Percentiles rank a stretch among this genome's conserved stretches.
These are phyloP conservation scores for Poecilia picta DNA, from an alignment of 2,797 vertebrate species.

Conservation along the genomic window DNA sequence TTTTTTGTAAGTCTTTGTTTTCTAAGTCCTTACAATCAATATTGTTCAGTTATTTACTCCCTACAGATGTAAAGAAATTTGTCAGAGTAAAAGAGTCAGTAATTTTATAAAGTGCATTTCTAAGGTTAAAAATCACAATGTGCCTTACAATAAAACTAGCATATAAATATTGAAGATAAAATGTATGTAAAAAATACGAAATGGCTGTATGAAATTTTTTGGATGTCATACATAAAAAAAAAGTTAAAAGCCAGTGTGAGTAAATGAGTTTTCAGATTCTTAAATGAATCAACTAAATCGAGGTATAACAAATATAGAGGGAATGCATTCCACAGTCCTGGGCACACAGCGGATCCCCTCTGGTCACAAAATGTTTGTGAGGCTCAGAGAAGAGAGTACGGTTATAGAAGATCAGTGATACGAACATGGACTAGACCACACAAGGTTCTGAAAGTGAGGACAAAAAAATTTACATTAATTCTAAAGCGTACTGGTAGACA, in stretches of 20 bases:
- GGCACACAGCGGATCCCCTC: neutral
- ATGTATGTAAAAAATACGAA: neutral
- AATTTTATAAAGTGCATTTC: neutral
- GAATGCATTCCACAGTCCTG: neutral
- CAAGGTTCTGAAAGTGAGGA: neutral
- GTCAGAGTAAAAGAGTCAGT: neutral
- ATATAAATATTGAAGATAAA: neutral
- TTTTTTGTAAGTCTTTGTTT: slow-evolving; percentile 45
- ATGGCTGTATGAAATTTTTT: neutral
- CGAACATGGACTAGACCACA: neutral
- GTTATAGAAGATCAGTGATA: neutral
- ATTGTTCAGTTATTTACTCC: neutral
- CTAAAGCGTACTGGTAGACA: neutral
- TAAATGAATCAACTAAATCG: neutral
- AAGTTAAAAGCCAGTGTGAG: neutral
- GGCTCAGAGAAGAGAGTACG: neutral
- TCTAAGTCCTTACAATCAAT: slow-evolving; percentile 24
- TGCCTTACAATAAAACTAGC: neutral
- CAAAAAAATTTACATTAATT: neutral
- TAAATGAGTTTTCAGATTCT: neutral
- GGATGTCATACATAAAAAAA: neutral
- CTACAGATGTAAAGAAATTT: neutral
- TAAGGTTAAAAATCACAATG: neutral
- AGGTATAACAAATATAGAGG: neutral
- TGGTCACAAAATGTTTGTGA: neutral